A percentile compares a stretch with the other conserved stretches of the same genome.
Conservation (phyloP, 2,113 vertebrate species). For the Heteronetta atricapilla region DNA sequence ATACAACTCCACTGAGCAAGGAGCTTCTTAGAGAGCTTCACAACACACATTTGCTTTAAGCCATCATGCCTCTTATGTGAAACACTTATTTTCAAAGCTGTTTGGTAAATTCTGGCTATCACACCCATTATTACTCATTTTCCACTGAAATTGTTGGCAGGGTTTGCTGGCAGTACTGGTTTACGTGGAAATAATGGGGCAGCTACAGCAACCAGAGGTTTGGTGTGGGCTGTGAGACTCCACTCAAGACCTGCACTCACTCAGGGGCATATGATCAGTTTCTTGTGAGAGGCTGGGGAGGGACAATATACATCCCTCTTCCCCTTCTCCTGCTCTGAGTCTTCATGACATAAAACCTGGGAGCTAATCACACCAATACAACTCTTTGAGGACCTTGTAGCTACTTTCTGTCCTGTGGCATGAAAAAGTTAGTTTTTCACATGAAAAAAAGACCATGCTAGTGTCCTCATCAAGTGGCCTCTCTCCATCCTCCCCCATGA, state of each 20-base stretch:
- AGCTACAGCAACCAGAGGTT: not conserved
- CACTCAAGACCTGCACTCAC: not conserved
- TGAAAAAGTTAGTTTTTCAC: not conserved
- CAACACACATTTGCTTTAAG: not conserved
- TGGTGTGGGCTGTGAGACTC: not conserved
- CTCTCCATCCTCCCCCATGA: not conserved
- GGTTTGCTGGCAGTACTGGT: not conserved
- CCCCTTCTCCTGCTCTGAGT: not conserved
- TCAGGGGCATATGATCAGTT: not conserved
- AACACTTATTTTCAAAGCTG: not conserved
- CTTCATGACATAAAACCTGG: not conserved
- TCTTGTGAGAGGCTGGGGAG: not conserved
- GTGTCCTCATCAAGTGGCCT: not conserved
- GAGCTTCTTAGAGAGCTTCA: not conserved
- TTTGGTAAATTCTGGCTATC: not conserved
- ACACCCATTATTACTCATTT: not conserved
- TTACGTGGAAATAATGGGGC: not conserved
- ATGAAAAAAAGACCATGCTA: not conserved
- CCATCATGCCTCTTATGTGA: not conserved
- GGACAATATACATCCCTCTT: no score
- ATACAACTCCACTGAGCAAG: not conserved
- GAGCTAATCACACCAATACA: not conserved
- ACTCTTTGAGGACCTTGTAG: not conserved
- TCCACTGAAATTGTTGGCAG: not conserved
- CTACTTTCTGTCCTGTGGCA: not conserved